Conservation (phyloP, 2,113 vertebrate genomes). For the Polypterus bichir region DNA sequence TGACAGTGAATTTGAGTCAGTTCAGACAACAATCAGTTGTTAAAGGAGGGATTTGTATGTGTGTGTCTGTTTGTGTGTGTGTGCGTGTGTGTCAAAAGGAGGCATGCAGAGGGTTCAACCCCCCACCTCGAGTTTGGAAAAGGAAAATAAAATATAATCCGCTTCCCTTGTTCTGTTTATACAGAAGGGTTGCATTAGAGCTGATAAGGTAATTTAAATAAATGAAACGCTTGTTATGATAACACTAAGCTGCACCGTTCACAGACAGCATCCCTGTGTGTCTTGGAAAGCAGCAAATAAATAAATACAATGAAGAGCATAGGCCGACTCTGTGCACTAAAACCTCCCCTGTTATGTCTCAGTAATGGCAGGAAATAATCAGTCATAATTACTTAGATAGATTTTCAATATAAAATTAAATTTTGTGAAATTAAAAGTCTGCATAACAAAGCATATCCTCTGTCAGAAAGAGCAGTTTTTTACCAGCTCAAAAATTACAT, state of each 20-base stretch:
- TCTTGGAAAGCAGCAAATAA: background rate
- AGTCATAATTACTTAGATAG: too few species aligned
- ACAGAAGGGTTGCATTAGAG: slow-evolving; percentile 6
- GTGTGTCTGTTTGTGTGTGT: too few species aligned
- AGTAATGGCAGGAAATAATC: too few species aligned
- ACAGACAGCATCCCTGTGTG: background rate
- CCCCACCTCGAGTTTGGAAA: background rate
- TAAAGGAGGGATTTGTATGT: background rate
- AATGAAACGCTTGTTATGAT: background rate
- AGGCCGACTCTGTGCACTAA: too few species aligned
- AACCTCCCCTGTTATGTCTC: too few species aligned
- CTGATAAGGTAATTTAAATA: slow-evolving; percentile 3
- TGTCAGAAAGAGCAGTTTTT: too few species aligned
- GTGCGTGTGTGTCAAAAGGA: background rate
- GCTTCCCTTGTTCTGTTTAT: slow-evolving; percentile 4
- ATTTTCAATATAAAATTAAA: too few species aligned
- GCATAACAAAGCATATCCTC: too few species aligned
- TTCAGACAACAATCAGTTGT: background rate
- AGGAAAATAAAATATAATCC: background rate
- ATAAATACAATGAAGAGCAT: too few species aligned
- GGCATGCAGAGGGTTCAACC: background rate
- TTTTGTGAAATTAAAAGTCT: too few species aligned
- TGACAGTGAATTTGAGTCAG: background rate
- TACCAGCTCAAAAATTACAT: too few species aligned
- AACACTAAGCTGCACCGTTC: slow-evolving; percentile 2